Base-by-base conservation (phyloP, 1,140 invertebrate species). In the Diprion similis region DNA sequence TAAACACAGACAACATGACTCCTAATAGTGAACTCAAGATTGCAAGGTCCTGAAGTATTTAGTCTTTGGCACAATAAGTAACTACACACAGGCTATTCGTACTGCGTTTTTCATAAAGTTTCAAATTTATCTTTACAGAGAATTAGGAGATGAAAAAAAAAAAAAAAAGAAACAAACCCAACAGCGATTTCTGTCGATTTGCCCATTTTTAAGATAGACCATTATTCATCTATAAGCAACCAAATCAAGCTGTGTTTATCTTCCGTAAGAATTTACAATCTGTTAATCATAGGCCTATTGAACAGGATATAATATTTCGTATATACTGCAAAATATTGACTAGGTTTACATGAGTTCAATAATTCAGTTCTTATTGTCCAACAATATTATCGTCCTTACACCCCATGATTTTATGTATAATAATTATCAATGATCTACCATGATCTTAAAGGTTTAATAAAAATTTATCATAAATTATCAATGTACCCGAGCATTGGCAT, bases 321-420 rank as follows among this genome's bases (percentile, higher is more conserved):
- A 37, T 37, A 15, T 68, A 68, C 66, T 68, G 66, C 15, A 68
- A 68, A 68, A 68, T 68, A 68, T 68, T 13, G 8, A 68, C 66
- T 68, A 68, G 66, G 66, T 68, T 68, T 68, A 68, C 11, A 68
- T 15, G 66, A 68, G 66, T 18, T 15, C 18, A 68, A 18, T 45
- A 0, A 19, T 68, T 68, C 66, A 18, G 66, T 68, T 68, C 66
- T 13, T 68, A 68, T 68, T 68, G 66, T 68, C 66, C 11, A 68
- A 68, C 66, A 68, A 19, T 45, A 45, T 17, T 68, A 19, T 59
- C n/a, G 24, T 64, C 59, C 59, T 64, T 64, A 15, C 17, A 64
- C 17, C 59, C 59, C 59, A 15, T 64, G 13, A 1, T 64, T 64
- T 64, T 64, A 37, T 37, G 24, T 37, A 37, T 37, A 37, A 37